Evolutionary conservation across 2,888 invertebrate genomes (phyloP).

Genomic region (Epinotia nisella): DNA sequence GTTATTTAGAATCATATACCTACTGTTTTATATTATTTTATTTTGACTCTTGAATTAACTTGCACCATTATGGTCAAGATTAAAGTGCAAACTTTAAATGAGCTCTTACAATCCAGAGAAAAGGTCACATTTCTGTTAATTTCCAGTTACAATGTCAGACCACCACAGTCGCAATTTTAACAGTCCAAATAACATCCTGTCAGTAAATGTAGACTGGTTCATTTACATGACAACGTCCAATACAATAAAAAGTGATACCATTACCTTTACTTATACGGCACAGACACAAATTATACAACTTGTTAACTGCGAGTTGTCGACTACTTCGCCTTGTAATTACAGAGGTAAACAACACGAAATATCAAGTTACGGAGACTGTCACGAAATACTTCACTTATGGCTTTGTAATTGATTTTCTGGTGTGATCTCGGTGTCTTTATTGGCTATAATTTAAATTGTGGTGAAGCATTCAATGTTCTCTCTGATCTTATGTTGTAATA

Average conservation of each 20-base stretch:
- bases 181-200: background rate
- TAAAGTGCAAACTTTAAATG: background rate
- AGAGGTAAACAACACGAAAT: conserved; percentile 16
- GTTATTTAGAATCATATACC: too few species aligned
- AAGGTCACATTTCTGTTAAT: background rate
- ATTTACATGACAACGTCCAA: conserved; percentile 9
- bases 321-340: conserved; percentile 1
- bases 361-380: conserved; percentile 1
- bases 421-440: background rate
- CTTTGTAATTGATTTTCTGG: conserved; percentile 15
- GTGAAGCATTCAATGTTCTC: background rate
- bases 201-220: background rate
- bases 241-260: conserved; percentile 13
- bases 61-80: too few species aligned
- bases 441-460: conserved; percentile 4
- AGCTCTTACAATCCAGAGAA: background rate
- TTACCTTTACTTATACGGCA: background rate
- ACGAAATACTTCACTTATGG: background rate
- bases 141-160: background rate
- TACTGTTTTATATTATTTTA: too few species aligned
- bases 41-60: too few species aligned
- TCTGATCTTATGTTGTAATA: background rate
- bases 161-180: background rate
- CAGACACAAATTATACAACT: too few species aligned
- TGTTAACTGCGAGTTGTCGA: background rate